Conservation (phyloP, 2,888 invertebrate genomes). For the Heliconius ismenius region DNA sequence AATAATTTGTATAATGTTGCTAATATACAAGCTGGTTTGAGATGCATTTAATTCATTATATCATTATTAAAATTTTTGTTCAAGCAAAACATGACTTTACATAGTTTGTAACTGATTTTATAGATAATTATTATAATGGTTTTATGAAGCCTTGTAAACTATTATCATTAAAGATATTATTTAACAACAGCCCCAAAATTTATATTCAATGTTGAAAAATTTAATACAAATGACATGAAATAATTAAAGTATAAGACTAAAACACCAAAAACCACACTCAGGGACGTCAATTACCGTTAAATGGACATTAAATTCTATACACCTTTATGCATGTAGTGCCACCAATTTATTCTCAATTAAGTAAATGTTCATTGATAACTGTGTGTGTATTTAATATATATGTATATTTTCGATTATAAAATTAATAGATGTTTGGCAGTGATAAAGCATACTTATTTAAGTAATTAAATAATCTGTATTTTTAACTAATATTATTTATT, state of each 20-base stretch:
- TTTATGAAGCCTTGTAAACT: not conserved
- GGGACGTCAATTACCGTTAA: not conserved
- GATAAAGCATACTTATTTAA: not conserved
- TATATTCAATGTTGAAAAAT: not conserved
- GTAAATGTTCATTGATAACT: not conserved
- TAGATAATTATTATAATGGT: not conserved
- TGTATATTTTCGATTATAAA: not conserved
- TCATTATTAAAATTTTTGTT: not conserved
- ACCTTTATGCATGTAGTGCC: not conserved
- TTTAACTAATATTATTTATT: not conserved
- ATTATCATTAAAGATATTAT: not conserved
- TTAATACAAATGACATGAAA: not conserved
- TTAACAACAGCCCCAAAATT: not conserved
- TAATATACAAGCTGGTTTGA: too few relatives aligned
- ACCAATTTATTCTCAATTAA: not conserved
- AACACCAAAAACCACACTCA: not conserved
- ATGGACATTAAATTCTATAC: not conserved
- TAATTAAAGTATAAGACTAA: not conserved
- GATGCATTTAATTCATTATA: constrained; percentile 13
- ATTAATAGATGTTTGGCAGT: not conserved
- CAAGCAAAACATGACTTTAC: constrained; percentile 4
- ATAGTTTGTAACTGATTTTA: not conserved
- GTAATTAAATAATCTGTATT: not conserved
- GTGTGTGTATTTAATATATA: not conserved
- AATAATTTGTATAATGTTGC: too few relatives aligned